Percentiles rank a stretch among this genome's conserved stretches.
phyloP scores from a whole-genome alignment of 2,113 vertebrate species.

The Eublepharis macularius region DNA sequence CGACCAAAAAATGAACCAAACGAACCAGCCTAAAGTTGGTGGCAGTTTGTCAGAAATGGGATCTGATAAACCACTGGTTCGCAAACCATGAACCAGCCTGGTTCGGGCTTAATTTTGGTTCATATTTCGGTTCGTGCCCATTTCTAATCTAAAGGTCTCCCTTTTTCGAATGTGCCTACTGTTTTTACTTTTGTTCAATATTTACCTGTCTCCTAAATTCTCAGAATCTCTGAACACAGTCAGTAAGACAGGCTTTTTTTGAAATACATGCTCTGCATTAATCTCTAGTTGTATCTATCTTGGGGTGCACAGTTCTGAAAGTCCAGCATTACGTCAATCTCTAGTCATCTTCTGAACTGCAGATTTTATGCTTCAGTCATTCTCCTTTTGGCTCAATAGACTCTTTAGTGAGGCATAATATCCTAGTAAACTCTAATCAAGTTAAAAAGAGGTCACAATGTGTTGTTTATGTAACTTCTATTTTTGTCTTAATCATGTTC shows the following conservation, averaged over 20 bases:
- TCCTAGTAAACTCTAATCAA: slow-evolving; percentile 58
- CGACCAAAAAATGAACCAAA: too few species aligned
- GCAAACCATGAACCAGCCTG: too few species aligned
- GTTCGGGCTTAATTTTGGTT: too few species aligned
- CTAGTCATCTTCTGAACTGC: slow-evolving; percentile 49
- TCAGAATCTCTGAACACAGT: background rate
- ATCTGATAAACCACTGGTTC: too few species aligned
- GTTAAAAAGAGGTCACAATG: slow-evolving; percentile 39
- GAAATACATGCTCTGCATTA: background rate
- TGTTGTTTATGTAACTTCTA: slow-evolving; percentile 54
- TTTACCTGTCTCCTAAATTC: background rate
- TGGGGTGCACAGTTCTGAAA: slow-evolving; percentile 22
- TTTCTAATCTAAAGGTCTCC: too few species aligned
- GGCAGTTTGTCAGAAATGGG: too few species aligned
- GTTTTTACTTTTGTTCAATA: background rate
- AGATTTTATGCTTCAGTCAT: slow-evolving; percentile 55
- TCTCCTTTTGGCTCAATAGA: slow-evolving; percentile 57
- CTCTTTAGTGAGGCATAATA: slow-evolving; percentile 48
- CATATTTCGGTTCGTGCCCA: too few species aligned
- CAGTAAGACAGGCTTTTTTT: background rate
- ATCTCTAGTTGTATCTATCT: background rate
- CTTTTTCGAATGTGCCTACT: background rate
- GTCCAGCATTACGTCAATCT: slow-evolving; percentile 26
- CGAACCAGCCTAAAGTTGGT: too few species aligned
- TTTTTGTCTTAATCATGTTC: slow-evolving; percentile 56